Percentiles rank a stretch among this genome's conserved stretches.
Conservation (phyloP, 1,140 invertebrate genomes). For the Drosophila fuyamai region DNA sequence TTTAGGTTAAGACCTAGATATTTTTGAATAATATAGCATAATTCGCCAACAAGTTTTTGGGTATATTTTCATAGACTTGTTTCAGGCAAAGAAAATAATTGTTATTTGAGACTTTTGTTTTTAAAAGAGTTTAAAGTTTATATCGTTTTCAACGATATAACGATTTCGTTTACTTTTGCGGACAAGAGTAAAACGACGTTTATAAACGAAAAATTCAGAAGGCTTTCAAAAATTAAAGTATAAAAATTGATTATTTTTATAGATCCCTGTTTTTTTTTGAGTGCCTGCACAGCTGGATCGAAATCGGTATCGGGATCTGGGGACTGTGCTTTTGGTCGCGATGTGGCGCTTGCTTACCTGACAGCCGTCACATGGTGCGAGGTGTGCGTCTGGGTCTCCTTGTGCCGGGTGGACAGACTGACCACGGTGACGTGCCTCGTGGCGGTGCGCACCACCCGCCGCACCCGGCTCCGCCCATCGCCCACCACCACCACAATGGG, state of each 20-base stretch:
- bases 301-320: background rate
- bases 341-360: conserved; percentile 78
- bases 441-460: conserved; percentile 80
- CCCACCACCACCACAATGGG: conserved; percentile 84
- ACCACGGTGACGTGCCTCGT: conserved; percentile 84
- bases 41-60: background rate
- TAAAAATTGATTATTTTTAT: background rate
- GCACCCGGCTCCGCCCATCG: conserved; percentile 81
- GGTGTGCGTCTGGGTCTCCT: conserved; percentile 83
- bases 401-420: conserved; percentile 83
- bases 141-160: no score
- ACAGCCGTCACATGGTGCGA: conserved; percentile 84
- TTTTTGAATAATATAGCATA: no score
- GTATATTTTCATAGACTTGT: background rate
- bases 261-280: background rate
- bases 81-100: no score
- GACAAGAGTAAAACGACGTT: no score
- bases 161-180: no score
- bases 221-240: no score
- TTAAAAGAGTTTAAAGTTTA: no score
- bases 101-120: no score
- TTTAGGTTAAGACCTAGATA: background rate
- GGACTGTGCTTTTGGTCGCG: background rate
- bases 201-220: background rate
- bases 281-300: conserved; percentile 15